Base-by-base conservation (phyloP, 2,888 invertebrate species). In the Napeogenes inachia region DNA sequence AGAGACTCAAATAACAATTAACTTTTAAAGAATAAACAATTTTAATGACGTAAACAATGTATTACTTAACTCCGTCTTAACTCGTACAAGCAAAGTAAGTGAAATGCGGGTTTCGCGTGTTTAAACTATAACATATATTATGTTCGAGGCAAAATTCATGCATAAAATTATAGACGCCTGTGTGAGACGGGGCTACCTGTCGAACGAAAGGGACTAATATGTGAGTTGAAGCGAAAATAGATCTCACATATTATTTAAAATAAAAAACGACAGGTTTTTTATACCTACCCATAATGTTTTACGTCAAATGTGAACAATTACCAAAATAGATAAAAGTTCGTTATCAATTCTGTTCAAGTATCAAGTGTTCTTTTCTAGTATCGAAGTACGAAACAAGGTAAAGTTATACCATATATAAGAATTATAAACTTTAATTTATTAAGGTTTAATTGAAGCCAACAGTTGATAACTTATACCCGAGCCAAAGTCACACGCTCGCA, bases 81-180 rank as follows among this genome's bases (percentile, higher is more conserved):
- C 64, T 66, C 64, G 21, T 42, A 65, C 57, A 60, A 56, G 58
- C 47, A 61, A 66, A 53, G 13, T 38, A 63, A 69, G 66, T 70
- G 67, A 57, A 54, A 64, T 64, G 65, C 59, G 58, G 66, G 63
- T 62, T 65, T 59, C 62, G 57, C 60, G 58, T 65, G 62, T 62
- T 68, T 68, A 68, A 66, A 67, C 65, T 64, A 70, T 68, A 68
- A 66, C 62, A 58, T 64, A 83, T 84, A 85, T 83, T 84, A 86
- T 83, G 83, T 80, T 80, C 72, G 71, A 75, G 77, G 81, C 79
- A 78, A 87, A 83, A 82, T 87, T 85, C 87, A 87, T 87, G 87
- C 87, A 87, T 88, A 86, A 85, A 84, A 87, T 88, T 87, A 87
- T 84, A 77, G 78, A 77, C 76, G 79, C 80, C 77, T 78, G 75